phyloP scores from a whole-genome alignment of 2,888 invertebrate species.

The Elysia crispata region DNA sequence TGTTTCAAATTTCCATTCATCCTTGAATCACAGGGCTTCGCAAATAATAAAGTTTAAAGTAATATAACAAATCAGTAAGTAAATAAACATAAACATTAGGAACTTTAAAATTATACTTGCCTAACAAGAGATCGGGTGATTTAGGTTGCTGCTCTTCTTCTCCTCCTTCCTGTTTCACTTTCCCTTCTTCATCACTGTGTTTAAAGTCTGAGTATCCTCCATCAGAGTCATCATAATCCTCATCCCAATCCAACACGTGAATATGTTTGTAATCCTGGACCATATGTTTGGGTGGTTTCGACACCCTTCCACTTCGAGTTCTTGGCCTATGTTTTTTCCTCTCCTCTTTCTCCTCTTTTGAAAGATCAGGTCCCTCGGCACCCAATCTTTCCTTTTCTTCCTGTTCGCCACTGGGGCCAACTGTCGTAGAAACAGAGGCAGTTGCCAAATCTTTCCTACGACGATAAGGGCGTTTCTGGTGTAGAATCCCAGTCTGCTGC shows the following conservation, averaged over 20 bases:
- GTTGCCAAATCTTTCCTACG: constrained; percentile 40
- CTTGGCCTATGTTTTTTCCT: constrained; percentile 78
- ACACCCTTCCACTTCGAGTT: constrained; percentile 80
- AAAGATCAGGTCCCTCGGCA: constrained; percentile 71
- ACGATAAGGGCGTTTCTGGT: constrained; percentile 52
- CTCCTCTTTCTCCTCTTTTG: constrained; percentile 79
- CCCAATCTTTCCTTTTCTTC: constrained; percentile 62
- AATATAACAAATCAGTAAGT: no score
- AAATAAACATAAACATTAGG: no score
- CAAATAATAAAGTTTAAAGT: no score
- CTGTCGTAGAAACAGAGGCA: constrained; percentile 38
- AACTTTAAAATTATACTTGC: constrained; percentile 31
- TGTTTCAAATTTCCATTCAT: no score
- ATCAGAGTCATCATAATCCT: constrained; percentile 81
- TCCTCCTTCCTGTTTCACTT: constrained; percentile 53
- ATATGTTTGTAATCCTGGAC: constrained; percentile 82
- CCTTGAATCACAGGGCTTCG: no score
- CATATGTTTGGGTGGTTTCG: constrained; percentile 82
- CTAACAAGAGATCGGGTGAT: constrained; percentile 51
- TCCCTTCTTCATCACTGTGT: constrained; percentile 72
- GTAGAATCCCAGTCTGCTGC: constrained; percentile 54
- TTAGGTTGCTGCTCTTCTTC: constrained; percentile 48
- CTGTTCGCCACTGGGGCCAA: constrained; percentile 53
- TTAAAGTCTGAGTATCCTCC: constrained; percentile 82
- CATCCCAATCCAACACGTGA: constrained; percentile 80